phyloP scores from a whole-genome alignment of 2,888 invertebrate species.

The Hypomecis atomaria region DNA sequence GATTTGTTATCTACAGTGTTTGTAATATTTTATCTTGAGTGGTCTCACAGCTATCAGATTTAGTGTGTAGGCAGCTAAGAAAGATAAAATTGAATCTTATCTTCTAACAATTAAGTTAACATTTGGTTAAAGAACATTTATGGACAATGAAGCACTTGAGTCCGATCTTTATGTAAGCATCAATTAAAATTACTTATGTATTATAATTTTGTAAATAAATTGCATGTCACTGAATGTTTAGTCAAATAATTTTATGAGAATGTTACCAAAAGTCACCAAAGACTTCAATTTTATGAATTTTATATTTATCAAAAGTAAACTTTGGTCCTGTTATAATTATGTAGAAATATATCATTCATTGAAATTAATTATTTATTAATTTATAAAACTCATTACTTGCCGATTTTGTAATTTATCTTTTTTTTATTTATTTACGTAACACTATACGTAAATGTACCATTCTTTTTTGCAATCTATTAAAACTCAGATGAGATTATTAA shows the following conservation, averaged over 20 bases:
- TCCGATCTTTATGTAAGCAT: not conserved
- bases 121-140: conserved; percentile 28
- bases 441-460: too few species aligned
- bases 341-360: too few species aligned
- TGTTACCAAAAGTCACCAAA: conserved; percentile 34
- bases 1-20: conserved; percentile 37
- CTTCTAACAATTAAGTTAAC: conserved; percentile 24
- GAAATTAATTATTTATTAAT: too few species aligned
- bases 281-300: conserved; percentile 9
- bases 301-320: not conserved
- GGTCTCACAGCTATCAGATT: conserved; percentile 17
- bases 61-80: conserved; percentile 31
- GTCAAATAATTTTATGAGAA: conserved; percentile 19
- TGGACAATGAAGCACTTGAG: not conserved
- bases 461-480: too few species aligned
- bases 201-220: not conserved
- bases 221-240: conserved; percentile 7
- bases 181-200: conserved; percentile 1
- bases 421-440: too few species aligned
- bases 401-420: too few species aligned
- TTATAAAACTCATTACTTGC: too few species aligned
- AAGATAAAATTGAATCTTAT: conserved; percentile 23
- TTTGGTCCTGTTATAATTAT: too few species aligned
- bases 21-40: conserved; percentile 32
- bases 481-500: too few species aligned